These are phyloP conservation scores for Gouania willdenowi DNA, from an alignment of 2,797 vertebrate species.

Conservation along the genomic window DNA sequence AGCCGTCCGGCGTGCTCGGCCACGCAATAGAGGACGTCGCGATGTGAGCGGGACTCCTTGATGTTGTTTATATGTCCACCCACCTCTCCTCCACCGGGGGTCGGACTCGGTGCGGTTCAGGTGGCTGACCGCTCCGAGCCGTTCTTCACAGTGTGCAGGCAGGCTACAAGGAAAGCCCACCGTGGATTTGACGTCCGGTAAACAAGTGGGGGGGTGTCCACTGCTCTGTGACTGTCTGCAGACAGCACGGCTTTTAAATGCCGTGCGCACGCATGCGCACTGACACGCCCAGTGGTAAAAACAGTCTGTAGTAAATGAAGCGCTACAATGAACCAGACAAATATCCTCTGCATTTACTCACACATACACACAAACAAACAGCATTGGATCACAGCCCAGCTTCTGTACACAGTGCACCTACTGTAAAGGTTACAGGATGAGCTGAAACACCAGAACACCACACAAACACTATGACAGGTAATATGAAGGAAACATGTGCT, in stretches of 20 bases:
- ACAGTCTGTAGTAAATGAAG: too few species aligned
- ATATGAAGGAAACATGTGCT: too few species aligned
- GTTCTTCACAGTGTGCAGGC: conserved; percentile 5
- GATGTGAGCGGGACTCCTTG: conserved; percentile 59
- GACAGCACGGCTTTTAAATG: conserved; percentile 53
- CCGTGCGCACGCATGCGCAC: conserved; percentile 51
- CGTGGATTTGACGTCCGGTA: conserved; percentile 8
- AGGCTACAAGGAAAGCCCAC: not conserved
- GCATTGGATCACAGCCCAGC: too few species aligned
- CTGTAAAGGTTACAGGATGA: too few species aligned
- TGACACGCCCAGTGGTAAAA: conserved; percentile 19
- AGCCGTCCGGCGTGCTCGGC: conserved; percentile 20
- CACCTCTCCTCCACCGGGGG: conserved; percentile 45
- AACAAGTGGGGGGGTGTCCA: conserved; percentile 4
- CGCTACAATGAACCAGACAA: too few species aligned
- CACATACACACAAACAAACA: too few species aligned
- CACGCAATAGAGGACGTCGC: conserved; percentile 41
- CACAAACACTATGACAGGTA: too few species aligned
- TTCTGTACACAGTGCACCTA: too few species aligned
- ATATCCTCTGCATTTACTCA: too few species aligned
- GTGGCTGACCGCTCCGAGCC: not conserved
- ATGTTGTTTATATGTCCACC: conserved; percentile 46
- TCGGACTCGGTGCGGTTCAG: conserved; percentile 13
- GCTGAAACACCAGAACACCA: too few species aligned
- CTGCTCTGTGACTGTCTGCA: conserved; percentile 39